These are phyloP conservation scores for Chaenocephalus aceratus DNA, from an alignment of 2,113 vertebrate species.

Conservation along the genomic window DNA sequence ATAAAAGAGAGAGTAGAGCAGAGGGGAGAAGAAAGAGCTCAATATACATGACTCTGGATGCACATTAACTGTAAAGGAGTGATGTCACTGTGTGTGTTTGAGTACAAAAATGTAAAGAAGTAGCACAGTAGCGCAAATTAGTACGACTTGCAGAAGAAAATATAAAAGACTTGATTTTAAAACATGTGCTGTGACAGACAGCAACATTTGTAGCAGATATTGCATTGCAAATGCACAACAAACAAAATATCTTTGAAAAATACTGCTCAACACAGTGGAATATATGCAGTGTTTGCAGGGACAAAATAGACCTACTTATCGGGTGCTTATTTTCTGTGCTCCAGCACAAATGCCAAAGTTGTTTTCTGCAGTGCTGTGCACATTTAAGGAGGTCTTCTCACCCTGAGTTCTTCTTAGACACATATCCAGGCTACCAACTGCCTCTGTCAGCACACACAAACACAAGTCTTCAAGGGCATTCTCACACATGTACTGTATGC, in stretches of 20 bases:
- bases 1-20: conserved; percentile 44
- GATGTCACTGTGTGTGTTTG: not conserved
- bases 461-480: conserved; percentile 48
- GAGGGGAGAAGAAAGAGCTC: conserved; percentile 54
- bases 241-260: conserved; percentile 52
- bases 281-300: conserved; percentile 69
- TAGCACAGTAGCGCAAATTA: conserved; percentile 14
- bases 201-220: conserved; percentile 47
- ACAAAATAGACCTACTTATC: conserved; percentile 77
- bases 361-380: conserved; percentile 76
- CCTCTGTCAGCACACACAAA: conserved; percentile 59
- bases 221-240: conserved; percentile 37
- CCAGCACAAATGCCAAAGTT: conserved; percentile 75
- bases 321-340: conserved; percentile 70
- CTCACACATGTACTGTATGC: conserved; percentile 19
- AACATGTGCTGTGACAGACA: conserved; percentile 42
- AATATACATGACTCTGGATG: conserved; percentile 39
- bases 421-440: conserved; percentile 62
- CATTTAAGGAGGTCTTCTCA: conserved; percentile 74
- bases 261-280: conserved; percentile 55
- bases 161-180: conserved; percentile 34
- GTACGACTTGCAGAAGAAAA: conserved; percentile 4
- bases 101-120: conserved; percentile 6
- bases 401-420: conserved; percentile 62
- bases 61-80: conserved; percentile 23